Percentiles rank a stretch among this genome's conserved stretches.
Evolutionary conservation across 1,140 invertebrate species (phyloP).

Genomic region (Cardiocondyla obscurior): DNA sequence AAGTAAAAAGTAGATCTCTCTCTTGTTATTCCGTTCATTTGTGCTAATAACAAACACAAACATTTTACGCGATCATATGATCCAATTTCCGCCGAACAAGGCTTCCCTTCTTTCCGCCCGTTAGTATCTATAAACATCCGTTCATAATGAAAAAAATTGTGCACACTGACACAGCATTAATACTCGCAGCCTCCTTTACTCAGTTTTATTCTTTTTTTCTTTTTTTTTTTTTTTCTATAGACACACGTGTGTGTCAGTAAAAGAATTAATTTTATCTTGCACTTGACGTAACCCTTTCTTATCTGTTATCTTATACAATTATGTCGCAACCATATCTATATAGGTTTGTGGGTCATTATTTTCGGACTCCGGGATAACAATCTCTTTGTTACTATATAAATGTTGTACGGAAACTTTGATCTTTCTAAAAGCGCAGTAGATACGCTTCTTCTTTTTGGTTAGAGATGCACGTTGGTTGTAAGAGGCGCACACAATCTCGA

Average conservation of each 20-base stretch:
- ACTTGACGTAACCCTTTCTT: not conserved
- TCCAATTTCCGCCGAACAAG: conserved; percentile 34
- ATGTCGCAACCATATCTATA: conserved; percentile 18
- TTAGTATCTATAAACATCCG: not conserved
- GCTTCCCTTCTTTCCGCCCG: conserved; percentile 26
- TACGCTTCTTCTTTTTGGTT: not conserved
- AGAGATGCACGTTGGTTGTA: no score
- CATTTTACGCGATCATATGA: conserved; percentile 4
- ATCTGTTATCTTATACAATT: not conserved
- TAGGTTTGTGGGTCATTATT: conserved; percentile 6
- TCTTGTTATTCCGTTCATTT: not conserved
- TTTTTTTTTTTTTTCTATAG: not conserved
- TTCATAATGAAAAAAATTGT: conserved; percentile 32
- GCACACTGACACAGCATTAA: conserved; percentile 39
- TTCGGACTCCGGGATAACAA: conserved; percentile 15
- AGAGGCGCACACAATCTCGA: not conserved
- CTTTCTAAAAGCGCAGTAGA: conserved; percentile 1
- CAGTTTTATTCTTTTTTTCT: no score
- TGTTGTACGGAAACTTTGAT: not conserved
- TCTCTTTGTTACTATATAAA: not conserved
- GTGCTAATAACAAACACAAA: conserved; percentile 50
- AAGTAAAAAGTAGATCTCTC: not conserved
- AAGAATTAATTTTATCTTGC: conserved; percentile 14
- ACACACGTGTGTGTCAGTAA: not conserved
- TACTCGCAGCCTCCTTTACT: conserved; percentile 23